Conservation (phyloP, 2,113 vertebrate genomes). For the Piaya cayana region DNA sequence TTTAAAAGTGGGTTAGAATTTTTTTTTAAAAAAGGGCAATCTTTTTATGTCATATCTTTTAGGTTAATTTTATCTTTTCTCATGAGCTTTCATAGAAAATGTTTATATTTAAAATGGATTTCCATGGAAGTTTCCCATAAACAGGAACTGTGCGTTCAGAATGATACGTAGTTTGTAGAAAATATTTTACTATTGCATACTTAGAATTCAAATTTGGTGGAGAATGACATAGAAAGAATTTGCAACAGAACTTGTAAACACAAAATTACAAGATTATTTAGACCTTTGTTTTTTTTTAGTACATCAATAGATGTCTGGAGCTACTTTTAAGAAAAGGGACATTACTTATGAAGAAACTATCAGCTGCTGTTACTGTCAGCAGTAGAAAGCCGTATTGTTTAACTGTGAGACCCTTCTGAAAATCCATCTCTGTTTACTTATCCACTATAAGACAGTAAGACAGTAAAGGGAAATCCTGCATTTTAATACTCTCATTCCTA, state of each 20-base stretch:
- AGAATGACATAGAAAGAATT: background rate
- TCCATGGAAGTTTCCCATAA: background rate
- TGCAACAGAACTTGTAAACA: background rate
- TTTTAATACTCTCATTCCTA: background rate
- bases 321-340: background rate
- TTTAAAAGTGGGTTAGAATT: too few relatives aligned
- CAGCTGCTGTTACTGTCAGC: background rate
- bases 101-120: background rate
- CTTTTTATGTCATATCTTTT: background rate
- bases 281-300: background rate
- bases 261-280: background rate
- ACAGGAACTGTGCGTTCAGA: background rate
- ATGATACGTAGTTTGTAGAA: background rate
- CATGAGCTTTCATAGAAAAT: background rate
- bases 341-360: background rate
- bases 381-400: background rate
- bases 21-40: too few relatives aligned
- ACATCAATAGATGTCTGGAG: background rate
- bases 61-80: background rate
- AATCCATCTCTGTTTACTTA: background rate
- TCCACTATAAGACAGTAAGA: background rate
- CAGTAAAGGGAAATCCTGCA: background rate
- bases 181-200: background rate
- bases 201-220: background rate
- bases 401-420: background rate